phyloP scores from a whole-genome alignment of 2,797 vertebrate species.

The Molossus molossus region DNA sequence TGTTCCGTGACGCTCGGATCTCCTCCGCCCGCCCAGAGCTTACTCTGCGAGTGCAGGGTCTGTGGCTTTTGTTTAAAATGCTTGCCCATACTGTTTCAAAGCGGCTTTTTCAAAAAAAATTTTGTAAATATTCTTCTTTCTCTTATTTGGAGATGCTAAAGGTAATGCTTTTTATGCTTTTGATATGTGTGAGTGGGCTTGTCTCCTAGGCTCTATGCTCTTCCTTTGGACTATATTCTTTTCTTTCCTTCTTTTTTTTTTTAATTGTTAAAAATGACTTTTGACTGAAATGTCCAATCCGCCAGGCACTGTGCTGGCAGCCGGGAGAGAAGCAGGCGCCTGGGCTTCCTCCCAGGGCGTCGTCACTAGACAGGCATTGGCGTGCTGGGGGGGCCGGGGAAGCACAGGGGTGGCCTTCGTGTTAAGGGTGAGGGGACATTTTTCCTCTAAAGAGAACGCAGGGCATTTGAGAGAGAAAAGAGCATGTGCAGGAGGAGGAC shows the following conservation, averaged over 20 bases:
- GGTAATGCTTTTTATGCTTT: not conserved
- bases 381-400: not conserved
- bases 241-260: not conserved
- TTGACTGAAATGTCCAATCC: not conserved
- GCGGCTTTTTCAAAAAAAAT: constrained; percentile 31
- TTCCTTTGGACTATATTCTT: not conserved
- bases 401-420: not conserved
- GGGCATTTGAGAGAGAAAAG: not conserved
- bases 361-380: too few relatives aligned
- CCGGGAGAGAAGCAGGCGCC: not conserved
- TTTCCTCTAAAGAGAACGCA: not conserved
- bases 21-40: constrained; percentile 41
- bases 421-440: not conserved
- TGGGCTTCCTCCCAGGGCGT: not conserved
- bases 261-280: not conserved
- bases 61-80: constrained; percentile 65
- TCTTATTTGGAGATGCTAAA: constrained; percentile 24
- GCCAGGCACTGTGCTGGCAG: not conserved
- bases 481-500: not conserved
- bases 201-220: constrained; percentile 14
- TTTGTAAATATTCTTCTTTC: constrained; percentile 38
- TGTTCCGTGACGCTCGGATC: not conserved
- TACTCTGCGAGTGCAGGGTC: constrained; percentile 37
- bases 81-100: constrained; percentile 6
- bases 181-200: not conserved